These are phyloP conservation scores for Ploceus nigricollis DNA, from an alignment of 2,113 vertebrate species.

Conservation along the genomic window DNA sequence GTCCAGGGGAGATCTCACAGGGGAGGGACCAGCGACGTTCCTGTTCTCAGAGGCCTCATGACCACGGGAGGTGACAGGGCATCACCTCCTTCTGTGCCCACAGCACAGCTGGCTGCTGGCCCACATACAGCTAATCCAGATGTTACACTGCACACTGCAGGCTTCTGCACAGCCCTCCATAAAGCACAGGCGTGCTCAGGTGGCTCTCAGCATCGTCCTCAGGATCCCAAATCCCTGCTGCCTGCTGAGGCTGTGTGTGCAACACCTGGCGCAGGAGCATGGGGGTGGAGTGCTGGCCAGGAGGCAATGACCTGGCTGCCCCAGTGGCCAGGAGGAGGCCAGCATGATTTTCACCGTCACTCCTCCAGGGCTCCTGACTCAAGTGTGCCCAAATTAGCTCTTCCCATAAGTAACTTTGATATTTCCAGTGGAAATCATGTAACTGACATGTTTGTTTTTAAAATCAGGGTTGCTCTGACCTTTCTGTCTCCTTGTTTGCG, in stretches of 20 bases:
- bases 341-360: not conserved
- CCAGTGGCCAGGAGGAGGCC: not conserved
- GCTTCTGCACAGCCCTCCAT: not conserved
- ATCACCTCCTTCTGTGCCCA: not conserved
- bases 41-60: not conserved
- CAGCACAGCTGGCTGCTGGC: not conserved
- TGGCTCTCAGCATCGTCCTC: not conserved
- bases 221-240: not conserved
- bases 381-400: slow-evolving; percentile 39
- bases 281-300: not conserved
- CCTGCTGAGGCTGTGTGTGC: accelerated
- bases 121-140: accelerated
- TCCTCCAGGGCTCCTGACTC: slow-evolving; percentile 48
- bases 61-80: not conserved
- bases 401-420: slow-evolving; percentile 53
- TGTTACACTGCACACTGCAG: not conserved
- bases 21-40: accelerated
- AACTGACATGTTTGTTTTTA: slow-evolving; percentile 37
- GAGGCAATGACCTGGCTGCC: not conserved
- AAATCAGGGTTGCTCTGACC: slow-evolving; percentile 35
- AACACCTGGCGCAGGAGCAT: not conserved
- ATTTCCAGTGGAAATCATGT: slow-evolving; percentile 56
- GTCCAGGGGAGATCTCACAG: not conserved
- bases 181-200: not conserved
- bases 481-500: not conserved